These are phyloP conservation scores for Dysmachus trigonus DNA, from an alignment of 2,888 invertebrate genomes.

Conservation along the genomic window DNA sequence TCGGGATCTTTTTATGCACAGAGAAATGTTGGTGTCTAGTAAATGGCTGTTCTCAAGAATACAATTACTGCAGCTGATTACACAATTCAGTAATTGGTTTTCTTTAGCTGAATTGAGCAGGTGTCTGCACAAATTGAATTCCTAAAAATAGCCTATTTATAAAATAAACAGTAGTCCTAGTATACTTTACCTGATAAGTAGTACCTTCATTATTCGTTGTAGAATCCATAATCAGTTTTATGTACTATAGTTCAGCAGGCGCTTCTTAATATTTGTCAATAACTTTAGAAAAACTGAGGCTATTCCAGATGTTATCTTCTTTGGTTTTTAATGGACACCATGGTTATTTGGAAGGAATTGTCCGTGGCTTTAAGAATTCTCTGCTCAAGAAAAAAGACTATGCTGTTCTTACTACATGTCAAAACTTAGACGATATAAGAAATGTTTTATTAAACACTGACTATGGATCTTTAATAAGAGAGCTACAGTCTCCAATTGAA, in stretches of 20 bases:
- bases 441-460: background rate
- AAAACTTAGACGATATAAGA: background rate
- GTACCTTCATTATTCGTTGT: background rate
- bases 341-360: constrained; percentile 1
- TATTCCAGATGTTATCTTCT: background rate
- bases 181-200: background rate
- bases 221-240: background rate
- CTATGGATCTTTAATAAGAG: background rate
- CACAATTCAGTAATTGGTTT: background rate
- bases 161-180: too few relatives aligned
- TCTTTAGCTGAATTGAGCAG: background rate
- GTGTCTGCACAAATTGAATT: background rate
- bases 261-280: background rate
- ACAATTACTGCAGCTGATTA: background rate
- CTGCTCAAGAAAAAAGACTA: background rate
- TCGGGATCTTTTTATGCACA: background rate
- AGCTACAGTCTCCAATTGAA: background rate
- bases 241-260: background rate
- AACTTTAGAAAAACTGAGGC: background rate
- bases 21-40: background rate
- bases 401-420: background rate
- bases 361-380: background rate
- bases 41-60: background rate
- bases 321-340: background rate
- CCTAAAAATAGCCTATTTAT: background rate